Conservation (phyloP, 2,888 invertebrate species). For the Gryllus longicercus region DNA sequence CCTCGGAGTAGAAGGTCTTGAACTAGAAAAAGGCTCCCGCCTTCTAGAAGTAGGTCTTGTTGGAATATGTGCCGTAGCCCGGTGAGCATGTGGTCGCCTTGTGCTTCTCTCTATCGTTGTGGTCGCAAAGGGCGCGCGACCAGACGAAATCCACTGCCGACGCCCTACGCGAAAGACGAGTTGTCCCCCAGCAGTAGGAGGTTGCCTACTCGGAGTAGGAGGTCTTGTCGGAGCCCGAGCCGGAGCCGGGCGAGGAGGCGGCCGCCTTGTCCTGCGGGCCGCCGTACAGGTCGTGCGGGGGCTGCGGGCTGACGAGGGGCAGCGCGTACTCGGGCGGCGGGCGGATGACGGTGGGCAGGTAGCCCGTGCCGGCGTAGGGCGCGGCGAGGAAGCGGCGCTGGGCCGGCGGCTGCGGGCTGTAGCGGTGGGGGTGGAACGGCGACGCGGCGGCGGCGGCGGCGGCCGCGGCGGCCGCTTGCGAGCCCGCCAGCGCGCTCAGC, state of each 20-base stretch:
- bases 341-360: conserved; percentile 73
- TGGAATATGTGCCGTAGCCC: no score
- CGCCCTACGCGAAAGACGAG: no score
- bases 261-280: conserved; percentile 45
- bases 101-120: no score
- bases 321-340: conserved; percentile 46
- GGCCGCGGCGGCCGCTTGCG: conserved; percentile 20
- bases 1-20: no score
- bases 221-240: conserved; percentile 55
- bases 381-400: conserved; percentile 72
- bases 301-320: conserved; percentile 40
- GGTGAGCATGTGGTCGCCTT: no score
- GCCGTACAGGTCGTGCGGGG: conserved; percentile 47
- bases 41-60: no score
- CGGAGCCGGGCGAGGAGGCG: conserved; percentile 52
- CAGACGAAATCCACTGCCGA: no score
- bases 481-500: conserved; percentile 45
- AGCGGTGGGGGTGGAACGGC: conserved; percentile 55
- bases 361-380: conserved; percentile 79
- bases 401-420: conserved; percentile 45
- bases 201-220: conserved; percentile 53
- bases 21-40: no score
- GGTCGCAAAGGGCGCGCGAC: no score
- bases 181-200: no score
- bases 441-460: conserved; percentile 61